phyloP scores from a whole-genome alignment of 2,888 invertebrate genomes.

The Dinocampus coccinellae region DNA sequence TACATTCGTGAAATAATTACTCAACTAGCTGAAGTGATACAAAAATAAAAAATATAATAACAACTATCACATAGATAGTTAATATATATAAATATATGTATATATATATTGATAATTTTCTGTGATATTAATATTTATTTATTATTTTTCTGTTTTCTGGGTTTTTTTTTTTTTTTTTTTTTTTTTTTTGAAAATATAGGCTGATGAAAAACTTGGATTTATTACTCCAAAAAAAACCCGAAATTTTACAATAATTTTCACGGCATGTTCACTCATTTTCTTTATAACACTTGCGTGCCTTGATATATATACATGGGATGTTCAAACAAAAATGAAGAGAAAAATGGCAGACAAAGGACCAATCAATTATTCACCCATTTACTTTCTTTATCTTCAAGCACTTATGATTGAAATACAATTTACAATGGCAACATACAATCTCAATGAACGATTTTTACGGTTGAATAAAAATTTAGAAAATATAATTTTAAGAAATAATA shows the following conservation, averaged over 20 bases:
- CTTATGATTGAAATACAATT: slow-evolving; percentile 75
- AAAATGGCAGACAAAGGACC: slow-evolving; percentile 58
- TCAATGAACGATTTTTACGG: slow-evolving; percentile 72
- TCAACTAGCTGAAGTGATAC: slow-evolving; percentile 69
- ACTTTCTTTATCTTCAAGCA: slow-evolving; percentile 74
- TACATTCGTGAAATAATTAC: slow-evolving; percentile 72
- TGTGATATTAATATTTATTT: no score
- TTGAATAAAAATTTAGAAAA: slow-evolving; percentile 72
- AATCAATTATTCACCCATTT: slow-evolving; percentile 73
- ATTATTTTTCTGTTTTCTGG: no score
- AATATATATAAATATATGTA: neutral
- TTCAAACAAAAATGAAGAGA: slow-evolving; percentile 44
- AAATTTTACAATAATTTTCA: slow-evolving; percentile 52
- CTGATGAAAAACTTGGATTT: slow-evolving; percentile 58
- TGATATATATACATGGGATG: slow-evolving; percentile 56
- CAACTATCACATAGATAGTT: no score
- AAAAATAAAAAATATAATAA: neutral
- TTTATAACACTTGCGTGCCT: slow-evolving; percentile 51
- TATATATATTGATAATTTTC: neutral
- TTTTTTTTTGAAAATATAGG: slow-evolving; percentile 44
- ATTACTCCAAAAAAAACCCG: slow-evolving; percentile 53
- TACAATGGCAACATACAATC: slow-evolving; percentile 73
- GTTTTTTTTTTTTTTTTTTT: no score
- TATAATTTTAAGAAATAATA: slow-evolving; percentile 55
- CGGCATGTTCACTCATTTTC: slow-evolving; percentile 46